phyloP scores from a whole-genome alignment of 2,888 invertebrate genomes.

The Ophioninae sp. region DNA sequence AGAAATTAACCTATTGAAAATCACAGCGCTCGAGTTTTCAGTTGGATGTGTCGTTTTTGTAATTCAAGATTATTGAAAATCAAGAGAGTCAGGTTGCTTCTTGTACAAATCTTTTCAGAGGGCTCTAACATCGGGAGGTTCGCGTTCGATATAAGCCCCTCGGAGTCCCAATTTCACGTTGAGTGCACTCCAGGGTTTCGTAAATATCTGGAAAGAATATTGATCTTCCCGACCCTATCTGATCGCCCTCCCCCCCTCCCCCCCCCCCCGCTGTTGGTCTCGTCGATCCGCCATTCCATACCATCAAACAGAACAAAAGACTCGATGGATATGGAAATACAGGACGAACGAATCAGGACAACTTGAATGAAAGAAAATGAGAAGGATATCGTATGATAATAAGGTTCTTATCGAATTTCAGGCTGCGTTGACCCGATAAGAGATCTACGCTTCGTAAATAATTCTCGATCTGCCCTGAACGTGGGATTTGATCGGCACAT shows the following conservation, averaged over 20 bases:
- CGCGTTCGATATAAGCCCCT: constrained; percentile 26
- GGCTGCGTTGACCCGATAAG: constrained; percentile 55
- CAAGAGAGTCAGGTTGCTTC: too few species aligned
- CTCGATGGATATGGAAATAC: constrained; percentile 49
- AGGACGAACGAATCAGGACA: constrained; percentile 33
- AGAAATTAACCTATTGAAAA: too few species aligned
- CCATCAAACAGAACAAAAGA: constrained; percentile 19
- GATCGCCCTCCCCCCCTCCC: constrained; percentile 29
- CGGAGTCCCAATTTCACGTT: constrained; percentile 43
- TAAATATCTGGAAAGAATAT: constrained; percentile 44
- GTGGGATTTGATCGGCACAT: constrained; percentile 24
- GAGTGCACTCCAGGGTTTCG: constrained; percentile 41
- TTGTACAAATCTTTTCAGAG: constrained; percentile 18
- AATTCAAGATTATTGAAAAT: too few species aligned
- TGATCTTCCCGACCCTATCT: constrained; percentile 33
- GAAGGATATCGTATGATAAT: constrained; percentile 47
- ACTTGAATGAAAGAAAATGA: constrained; percentile 38
- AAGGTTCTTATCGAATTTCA: constrained; percentile 49
- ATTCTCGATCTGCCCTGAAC: constrained; percentile 15
- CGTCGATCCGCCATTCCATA: constrained; percentile 42
- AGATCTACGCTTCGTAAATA: constrained; percentile 21
- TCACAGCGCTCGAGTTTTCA: too few species aligned
- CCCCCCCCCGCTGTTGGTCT: constrained; percentile 25
- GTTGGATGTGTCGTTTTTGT: too few species aligned
- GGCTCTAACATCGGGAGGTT: constrained; percentile 23